Base-by-base conservation (phyloP, 1,140 invertebrate species). In the Caenorhabditis brenneri region DNA sequence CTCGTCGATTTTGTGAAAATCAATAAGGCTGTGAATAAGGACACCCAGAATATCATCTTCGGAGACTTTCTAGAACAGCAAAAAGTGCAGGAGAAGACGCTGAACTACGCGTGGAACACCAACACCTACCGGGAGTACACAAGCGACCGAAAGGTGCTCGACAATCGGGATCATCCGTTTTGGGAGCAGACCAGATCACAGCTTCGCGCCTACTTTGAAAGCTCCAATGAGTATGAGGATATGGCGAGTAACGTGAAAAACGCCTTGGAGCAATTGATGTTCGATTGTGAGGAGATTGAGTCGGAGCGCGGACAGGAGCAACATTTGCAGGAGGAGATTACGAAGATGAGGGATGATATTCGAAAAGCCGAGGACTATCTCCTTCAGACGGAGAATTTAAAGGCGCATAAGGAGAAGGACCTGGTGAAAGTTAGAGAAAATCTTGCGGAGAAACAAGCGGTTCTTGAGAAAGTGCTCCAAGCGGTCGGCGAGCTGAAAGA, bases 401-500 rank as follows among this genome's bases (percentile, higher is more conserved):
- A 42, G 36, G 15, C 24, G 22, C 65, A 24, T 22, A 42, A 24
- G 10, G 65, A 74, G 36, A 24, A 6, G 6, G 65, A 74, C 6
- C 29, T 46, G 19, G 65, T 10, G 2, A 24, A 12, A 24, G n/a
- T 74, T 3, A n/a, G 46, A 16, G 27, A 4, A 1, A 36, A 42
- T 19, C 33, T 42, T 4, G 36, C 9, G n/a, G 36, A 33, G 3
- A 74, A 74, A 42, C 12, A 42, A 2, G 19, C 19, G 15, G 65
- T 42, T 15, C 42, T 42, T 24, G 36, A 74, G 29, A 74, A 74
- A 19, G 9, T 74, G 36, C 36, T 22, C n/a, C n/a, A 24, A 9
- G n/a, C n/a, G 65, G 65, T 74, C 36, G 24, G 46, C 65, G 65
- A 74, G 27, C n/a, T 74, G 65, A 74, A 74, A 24, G 29, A 39